These are phyloP conservation scores for Thermophis baileyi DNA, from an alignment of 2,113 vertebrate species.

Conservation along the genomic window DNA sequence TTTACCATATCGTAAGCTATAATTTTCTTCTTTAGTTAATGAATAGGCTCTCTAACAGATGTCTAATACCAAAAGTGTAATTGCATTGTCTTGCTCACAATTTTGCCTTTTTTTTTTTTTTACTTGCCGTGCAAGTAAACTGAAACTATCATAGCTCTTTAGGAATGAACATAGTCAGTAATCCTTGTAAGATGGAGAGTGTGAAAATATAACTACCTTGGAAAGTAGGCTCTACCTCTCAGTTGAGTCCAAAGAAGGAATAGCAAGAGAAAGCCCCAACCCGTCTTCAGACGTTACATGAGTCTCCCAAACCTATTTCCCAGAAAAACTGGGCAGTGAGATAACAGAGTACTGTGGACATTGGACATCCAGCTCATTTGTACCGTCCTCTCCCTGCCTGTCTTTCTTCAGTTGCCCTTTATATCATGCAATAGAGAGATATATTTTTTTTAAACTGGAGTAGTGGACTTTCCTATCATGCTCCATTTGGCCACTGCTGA, in stretches of 20 bases:
- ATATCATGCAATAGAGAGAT: too few species aligned
- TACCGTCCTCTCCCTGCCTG: neutral
- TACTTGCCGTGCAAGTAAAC: too few species aligned
- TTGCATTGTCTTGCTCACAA: neutral
- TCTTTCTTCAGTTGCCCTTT: neutral
- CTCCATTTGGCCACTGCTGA: neutral
- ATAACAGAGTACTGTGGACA: neutral
- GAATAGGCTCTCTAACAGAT: neutral
- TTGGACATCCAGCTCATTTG: neutral
- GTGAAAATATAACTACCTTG: neutral
- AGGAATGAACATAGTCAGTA: neutral
- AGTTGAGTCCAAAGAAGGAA: neutral
- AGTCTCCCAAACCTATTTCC: neutral
- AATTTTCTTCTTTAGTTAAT: neutral
- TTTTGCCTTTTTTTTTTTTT: neutral
- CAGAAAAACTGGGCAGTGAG: neutral
- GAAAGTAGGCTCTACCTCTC: neutral
- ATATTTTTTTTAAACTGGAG: too few species aligned
- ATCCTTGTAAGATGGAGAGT: neutral
- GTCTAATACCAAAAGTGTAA: neutral
- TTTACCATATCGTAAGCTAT: neutral
- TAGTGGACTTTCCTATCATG: neutral
- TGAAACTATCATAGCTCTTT: neutral
- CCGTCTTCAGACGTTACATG: neutral
- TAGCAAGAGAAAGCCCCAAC: neutral